Evolutionary conservation across 2,888 invertebrate species (phyloP).

Genomic region (Ypsolopha sequella): DNA sequence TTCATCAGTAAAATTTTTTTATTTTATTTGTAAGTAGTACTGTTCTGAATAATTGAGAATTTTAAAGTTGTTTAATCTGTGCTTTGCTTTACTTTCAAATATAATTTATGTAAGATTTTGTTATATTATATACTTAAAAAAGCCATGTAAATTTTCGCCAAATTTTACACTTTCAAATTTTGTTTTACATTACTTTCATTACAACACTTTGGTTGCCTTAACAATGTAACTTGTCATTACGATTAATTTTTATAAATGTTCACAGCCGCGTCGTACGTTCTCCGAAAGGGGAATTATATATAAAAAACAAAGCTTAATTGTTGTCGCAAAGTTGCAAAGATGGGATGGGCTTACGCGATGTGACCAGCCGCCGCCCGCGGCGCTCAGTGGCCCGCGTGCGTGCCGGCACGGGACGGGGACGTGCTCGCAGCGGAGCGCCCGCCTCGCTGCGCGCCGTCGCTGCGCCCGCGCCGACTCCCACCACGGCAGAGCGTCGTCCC

Average conservation of each 20-base stretch:
- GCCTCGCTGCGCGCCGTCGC: conserved; percentile 16
- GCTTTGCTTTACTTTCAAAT: too few relatives aligned
- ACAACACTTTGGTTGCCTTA: not conserved
- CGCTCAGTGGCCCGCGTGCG: conserved; percentile 48
- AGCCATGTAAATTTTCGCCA: too few relatives aligned
- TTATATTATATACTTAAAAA: too few relatives aligned
- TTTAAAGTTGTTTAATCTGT: too few relatives aligned
- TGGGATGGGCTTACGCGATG: conserved; percentile 82
- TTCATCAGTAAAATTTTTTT: too few relatives aligned
- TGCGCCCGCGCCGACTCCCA: conserved; percentile 61
- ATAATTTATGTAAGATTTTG: too few relatives aligned
- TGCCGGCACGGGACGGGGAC: conserved; percentile 51
- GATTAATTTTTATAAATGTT: conserved; percentile 62
- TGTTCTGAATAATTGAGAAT: too few relatives aligned
- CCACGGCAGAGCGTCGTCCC: conserved; percentile 46
- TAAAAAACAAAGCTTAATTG: conserved; percentile 69
- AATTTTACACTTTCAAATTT: too few relatives aligned
- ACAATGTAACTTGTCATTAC: not conserved
- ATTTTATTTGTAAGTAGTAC: too few relatives aligned
- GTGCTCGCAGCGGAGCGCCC: conserved; percentile 27
- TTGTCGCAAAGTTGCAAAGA: conserved; percentile 65
- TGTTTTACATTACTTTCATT: too few relatives aligned
- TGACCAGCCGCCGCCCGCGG: conserved; percentile 74
- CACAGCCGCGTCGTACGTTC: conserved; percentile 64
- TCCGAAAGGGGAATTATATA: conserved; percentile 36